Evolutionary conservation across 2,797 vertebrate genomes (phyloP), one percentile per base, ranked within the genome.

Genomic region (Pangasius mekongensis): DNA sequence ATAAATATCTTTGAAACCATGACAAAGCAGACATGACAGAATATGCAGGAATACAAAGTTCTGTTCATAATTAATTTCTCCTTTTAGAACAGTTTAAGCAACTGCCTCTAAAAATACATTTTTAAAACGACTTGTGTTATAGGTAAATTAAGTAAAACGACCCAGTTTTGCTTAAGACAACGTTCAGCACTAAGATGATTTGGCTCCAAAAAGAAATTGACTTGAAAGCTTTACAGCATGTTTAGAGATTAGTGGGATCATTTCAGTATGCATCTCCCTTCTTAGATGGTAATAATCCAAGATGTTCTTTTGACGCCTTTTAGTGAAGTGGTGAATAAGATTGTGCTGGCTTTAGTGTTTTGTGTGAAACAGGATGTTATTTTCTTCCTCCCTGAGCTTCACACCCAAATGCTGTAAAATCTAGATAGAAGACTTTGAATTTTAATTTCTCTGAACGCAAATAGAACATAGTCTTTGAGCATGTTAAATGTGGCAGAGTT

Each of bases 171-270:
- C 91, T 93, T 83, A 93, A 95, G 93, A 92, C 91, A 89, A 86
- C 91, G 90, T 95, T 94, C 89, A 94, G 94, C 94, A 85, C 88
- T 94, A 95, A 94, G 89, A 95, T 94, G 93, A 95, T 96, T 96
- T 95, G 87, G 93, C 91, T 86, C 71, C 92, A 93, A 93, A 91
- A 93, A 93, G 92, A 88, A 93, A 91, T 87, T 90, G 84, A 89
- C 84, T 87, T 91, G 89, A 93, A 94, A 92, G 91, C 93, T 95
- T 95, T 94, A 89, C 91, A 91, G 93, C 91, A 87, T 95, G 94
- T 95, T 95, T 93, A 93, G 92, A 96, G 95, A 96, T 96, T 95
- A 95, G 89, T 71, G 88, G 94, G 94, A 94, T 95, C 92, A 91
- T 92, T 95, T 92, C 82, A 92, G 92, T 94, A 95, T 90, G 88